Base-by-base conservation (phyloP, 2,888 invertebrate genomes). In the Tiliacea citrago region DNA sequence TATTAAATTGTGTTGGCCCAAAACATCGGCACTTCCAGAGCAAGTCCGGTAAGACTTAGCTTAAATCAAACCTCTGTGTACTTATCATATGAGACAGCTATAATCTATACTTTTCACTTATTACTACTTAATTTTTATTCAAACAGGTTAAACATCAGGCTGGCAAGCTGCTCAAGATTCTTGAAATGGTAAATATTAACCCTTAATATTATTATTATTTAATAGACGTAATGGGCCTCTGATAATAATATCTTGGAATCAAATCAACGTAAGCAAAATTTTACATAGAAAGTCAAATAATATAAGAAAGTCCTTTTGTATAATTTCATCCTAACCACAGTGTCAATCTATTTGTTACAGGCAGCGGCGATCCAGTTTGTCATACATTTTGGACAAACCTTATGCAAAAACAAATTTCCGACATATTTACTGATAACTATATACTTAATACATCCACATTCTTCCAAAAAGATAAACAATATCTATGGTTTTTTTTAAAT, bases 271-370 rank as follows among this genome's bases (percentile, higher is more conserved):
- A 24, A 24, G 0, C 24, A 21, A 57, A 10, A 29, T 2, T 0
- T 2, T 2, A 3, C 5, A 60, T 1, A 21, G 9, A 12, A 39
- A 49, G 16, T 7, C n/a, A 7, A 39, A 39, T 39, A 39, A 39
- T 5, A 7, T 39, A 7, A 18, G 9, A 24, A 67, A 51, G 2
- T 0, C 45, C 0, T 49, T 66, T 68, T 29, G 8, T 29, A 47
- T 62, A 42, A 62, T 35, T 5, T 24, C 4, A 49, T 12, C 0
- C n/a, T 73, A 51, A 72, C 51, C 29, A 13, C 12, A 68, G 1
- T 42, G 5, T 42, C 7, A 51, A 51, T 51, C 3, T 42, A n/a
- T 60, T 61, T 73, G 51, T 73, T 73, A 12, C 73, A 73, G 73
- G n/a, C 35, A 24, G 35, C 60, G 8, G n/a, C 45, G 16, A 42